Evolutionary conservation across 2,888 invertebrate species (phyloP), one percentile per base, ranked within the genome.

Genomic region (Coecobrya sp.): DNA sequence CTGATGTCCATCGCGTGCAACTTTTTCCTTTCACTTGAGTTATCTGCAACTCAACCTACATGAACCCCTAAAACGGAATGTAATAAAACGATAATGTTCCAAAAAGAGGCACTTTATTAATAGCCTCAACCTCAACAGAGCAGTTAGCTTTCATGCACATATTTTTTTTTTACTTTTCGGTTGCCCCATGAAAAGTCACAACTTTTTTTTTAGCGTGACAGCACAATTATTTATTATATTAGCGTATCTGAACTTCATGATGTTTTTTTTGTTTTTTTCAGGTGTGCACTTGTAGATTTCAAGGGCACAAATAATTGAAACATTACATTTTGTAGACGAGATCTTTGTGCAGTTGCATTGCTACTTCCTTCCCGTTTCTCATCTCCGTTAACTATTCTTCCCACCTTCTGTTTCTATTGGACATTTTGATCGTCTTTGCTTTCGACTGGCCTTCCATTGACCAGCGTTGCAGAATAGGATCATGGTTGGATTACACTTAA

Each of bases 401-500:
- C 1, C 2, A 16, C 55, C 5, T 2, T 55, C 55, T 55, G 2
- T 16, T n/a, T 55, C 27, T 1, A 8, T 22, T 65, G 25, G 27
- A 36, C n/a, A n/a, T 36, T 36, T 36, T 27, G n/a, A 27, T 25
- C 27, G 65, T 65, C 8, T 25, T 65, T 22, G 55, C 27, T 65
- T 65, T 4, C 30, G 89, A 68, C 89, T 89, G 89, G 89, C 82
- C 68, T 68, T 59, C 16, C 19, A 45, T 22, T 89, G 89, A 81
- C 89, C 89, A 82, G 81, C 81, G 81, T 82, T 68, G 22, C 81
- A 68, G 89, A 49, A 81, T 52, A 89, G 81, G 89, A 89, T 82
- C 89, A 89, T 89, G 89, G 62, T 79, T 88, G 82, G 89, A 89
- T 89, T 89, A 89, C 81, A 65, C n/a, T 82, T 89, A 55, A 52